Conservation (phyloP, 2,888 invertebrate genomes). For the Hirtodrosophila duncani region DNA sequence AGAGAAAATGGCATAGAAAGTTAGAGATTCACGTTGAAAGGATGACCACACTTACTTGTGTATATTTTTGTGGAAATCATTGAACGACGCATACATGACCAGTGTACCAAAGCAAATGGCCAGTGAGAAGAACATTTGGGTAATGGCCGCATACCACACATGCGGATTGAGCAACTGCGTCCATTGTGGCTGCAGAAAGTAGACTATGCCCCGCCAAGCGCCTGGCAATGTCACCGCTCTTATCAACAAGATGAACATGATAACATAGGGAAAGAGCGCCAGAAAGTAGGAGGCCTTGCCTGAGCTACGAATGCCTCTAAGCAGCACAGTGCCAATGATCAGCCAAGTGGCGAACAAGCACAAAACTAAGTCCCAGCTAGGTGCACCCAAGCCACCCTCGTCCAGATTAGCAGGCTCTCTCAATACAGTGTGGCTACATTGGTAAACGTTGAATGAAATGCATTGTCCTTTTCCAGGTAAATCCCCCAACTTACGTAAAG, state of each 20-base stretch:
- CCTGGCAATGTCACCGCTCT: slow-evolving; percentile 82
- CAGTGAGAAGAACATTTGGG: slow-evolving; percentile 83
- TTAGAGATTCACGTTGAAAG: background rate
- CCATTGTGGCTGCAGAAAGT: slow-evolving; percentile 84
- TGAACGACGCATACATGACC: slow-evolving; percentile 82
- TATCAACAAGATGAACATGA: slow-evolving; percentile 81
- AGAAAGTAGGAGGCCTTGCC: slow-evolving; percentile 85
- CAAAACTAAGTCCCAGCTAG: slow-evolving; percentile 80
- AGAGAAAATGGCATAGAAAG: background rate
- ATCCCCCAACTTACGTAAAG: slow-evolving; percentile 76
- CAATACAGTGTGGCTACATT: slow-evolving; percentile 79
- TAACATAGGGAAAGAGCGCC: slow-evolving; percentile 83
- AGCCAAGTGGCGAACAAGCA: slow-evolving; percentile 81
- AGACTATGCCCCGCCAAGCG: slow-evolving; percentile 81
- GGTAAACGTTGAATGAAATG: too few relatives aligned
- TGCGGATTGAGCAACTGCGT: slow-evolving; percentile 77
- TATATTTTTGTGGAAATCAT: slow-evolving; percentile 81
- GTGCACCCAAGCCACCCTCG: slow-evolving; percentile 80
- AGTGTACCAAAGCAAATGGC: slow-evolving; percentile 82
- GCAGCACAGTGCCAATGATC: slow-evolving; percentile 79
- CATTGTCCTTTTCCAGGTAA: too few relatives aligned
- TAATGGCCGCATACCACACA: slow-evolving; percentile 83
- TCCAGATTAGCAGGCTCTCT: slow-evolving; percentile 79
- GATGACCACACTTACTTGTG: slow-evolving; percentile 78
- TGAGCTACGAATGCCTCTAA: slow-evolving; percentile 81